Evolutionary conservation across 2,888 invertebrate species (phyloP), one percentile per base, ranked within the genome.

Genomic region (Caenorhabditis sp.): DNA sequence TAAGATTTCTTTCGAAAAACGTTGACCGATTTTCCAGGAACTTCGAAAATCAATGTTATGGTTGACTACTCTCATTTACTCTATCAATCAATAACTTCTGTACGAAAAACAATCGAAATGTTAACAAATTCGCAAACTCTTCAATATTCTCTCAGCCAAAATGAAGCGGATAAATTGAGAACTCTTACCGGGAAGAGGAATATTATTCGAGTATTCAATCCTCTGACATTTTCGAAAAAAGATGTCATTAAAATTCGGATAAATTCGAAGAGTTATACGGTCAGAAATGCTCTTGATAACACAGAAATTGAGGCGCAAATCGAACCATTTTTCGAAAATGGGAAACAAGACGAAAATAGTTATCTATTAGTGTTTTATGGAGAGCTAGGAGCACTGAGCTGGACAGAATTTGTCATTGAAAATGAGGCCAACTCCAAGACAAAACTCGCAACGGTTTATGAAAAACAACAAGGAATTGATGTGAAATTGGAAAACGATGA

Each of bases 31-130:
- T 8, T 5, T 55, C 19, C 53, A 0, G 99, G 97, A 64, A 99
- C 99, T 0, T 92, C 94, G 0, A 93, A 93, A 84, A 93, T 94
- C 84, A 92, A 93, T 83, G 97, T 97, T 17, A 92, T 94, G 17
- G 90, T 91, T 14, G 97, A 99, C 89, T 99, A 97, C 88, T 81
- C 80, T n/a, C 43, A 69, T 17, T 72, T 77, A 1, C 68, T 82
- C 5, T 66, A 64, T 62, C 37, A 75, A 6, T 79, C 79, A 3
- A 65, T 66, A 5, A 61, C 58, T 10, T 43, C 62, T 1, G 68
- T 68, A 4, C 68, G 69, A 60, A 53, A 37, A 19, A 71, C 78
- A 12, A 57, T 81, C 17, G 73, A 76, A 50, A 55, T 67, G 10
- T 31, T 72, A n/a, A 54, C 21, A 24, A 26, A 24, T 4, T 26